phyloP scores from a whole-genome alignment of 2,888 invertebrate genomes.

The Andrena chrysosceles region DNA sequence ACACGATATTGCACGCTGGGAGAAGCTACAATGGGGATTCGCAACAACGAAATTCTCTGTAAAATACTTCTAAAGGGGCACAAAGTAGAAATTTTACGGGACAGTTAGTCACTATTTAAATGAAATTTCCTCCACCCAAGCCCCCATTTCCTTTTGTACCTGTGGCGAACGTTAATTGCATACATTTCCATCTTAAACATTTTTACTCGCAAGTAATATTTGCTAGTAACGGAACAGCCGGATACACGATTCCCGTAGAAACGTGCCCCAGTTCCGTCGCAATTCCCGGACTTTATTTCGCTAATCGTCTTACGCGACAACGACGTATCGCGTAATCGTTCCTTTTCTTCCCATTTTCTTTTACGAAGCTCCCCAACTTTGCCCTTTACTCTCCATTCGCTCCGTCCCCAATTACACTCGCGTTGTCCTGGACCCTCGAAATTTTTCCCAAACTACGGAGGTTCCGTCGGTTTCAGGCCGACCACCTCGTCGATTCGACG shows the following conservation, averaged over 20 bases:
- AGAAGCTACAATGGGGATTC: neutral
- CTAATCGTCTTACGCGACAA: neutral
- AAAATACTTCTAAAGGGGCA: constrained; percentile 22
- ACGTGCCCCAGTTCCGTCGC: neutral
- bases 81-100: constrained; percentile 10
- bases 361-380: neutral
- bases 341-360: no score
- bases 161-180: constrained; percentile 35
- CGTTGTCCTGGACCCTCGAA: neutral
- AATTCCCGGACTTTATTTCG: neutral
- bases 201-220: constrained; percentile 22
- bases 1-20: neutral
- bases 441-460: constrained; percentile 23
- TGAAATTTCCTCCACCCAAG: constrained; percentile 17
- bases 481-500: neutral
- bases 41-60: constrained; percentile 12
- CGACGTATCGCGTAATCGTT: neutral
- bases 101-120: constrained; percentile 20
- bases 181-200: constrained; percentile 36
- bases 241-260: neutral
- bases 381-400: neutral
- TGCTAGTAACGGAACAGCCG: constrained; percentile 6
- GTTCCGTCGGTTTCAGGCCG: neutral
- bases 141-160: neutral
- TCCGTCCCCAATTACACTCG: neutral